Base-by-base conservation (phyloP, 2,888 invertebrate species). In the Troilus luridus region DNA sequence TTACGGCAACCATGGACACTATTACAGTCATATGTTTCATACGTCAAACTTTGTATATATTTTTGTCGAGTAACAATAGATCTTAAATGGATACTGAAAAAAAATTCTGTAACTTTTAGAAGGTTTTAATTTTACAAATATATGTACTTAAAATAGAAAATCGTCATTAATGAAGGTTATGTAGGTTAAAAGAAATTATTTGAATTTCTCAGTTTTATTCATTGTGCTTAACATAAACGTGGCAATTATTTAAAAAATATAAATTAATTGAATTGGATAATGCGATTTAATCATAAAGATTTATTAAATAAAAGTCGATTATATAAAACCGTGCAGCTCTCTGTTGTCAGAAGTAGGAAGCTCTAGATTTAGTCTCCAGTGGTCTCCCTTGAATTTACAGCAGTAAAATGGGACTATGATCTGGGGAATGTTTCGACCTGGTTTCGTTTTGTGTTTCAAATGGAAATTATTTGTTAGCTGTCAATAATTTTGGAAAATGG, bases 1-100 rank as follows among this genome's bases (percentile, higher is more conserved):
- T 56, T 59, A 60, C 88, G 60, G 90, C 85, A 59, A 90, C 90
- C 90, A 90, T 88, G 88, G 90, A 90, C 90, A 90, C 90, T 72
- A 85, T 58, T 90, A 88, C 60, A 27, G 41, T 90, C 90, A 90
- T 59, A 62, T 90, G 90, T n/a, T 85, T 54, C 27, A 81, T 90
- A 90, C 85, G 90, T 90, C 90, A 90, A 90, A 90, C 41, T 90
- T 41, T 88, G 41, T 7, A 62, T 85, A 41, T 77, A 85, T 85
- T 56, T 85, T 41, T 56, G 1, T 21, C 54, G 56, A 85, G 17
- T 41, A 41, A 77, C 72, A 77, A 77, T 77, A 12, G 72, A 14
- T 77, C 72, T 27, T 85, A 8, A 85, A 3, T 56, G 41, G 56
- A 56, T 21, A 56, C 17, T 58, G n/a, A 60, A 88, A 88, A 88